These are phyloP conservation scores for Rhogogaster chlorosoma DNA, from an alignment of 2,888 invertebrate genomes.

Conservation along the genomic window DNA sequence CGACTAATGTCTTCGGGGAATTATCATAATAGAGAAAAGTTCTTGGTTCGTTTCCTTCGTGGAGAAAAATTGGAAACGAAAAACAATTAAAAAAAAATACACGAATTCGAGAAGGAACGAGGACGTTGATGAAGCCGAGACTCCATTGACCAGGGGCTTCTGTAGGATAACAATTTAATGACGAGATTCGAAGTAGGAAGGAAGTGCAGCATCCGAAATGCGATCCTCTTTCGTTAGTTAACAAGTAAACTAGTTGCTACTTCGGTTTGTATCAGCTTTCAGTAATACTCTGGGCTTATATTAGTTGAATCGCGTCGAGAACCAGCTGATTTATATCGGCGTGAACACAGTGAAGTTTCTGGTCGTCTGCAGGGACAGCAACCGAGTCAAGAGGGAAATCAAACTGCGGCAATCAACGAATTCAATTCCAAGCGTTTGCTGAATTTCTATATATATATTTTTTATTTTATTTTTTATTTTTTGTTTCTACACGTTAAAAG, in stretches of 20 bases:
- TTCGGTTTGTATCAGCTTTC: background rate
- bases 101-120: background rate
- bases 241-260: background rate
- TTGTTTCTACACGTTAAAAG: background rate
- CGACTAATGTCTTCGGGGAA: background rate
- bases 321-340: background rate
- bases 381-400: constrained; percentile 14
- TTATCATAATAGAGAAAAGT: background rate
- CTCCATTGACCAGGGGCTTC: background rate
- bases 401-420: constrained; percentile 32
- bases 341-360: constrained; percentile 5
- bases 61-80: background rate
- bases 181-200: too few relatives aligned
- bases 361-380: background rate
- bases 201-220: background rate
- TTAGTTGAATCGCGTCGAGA: background rate
- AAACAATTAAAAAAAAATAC: too few relatives aligned
- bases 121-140: background rate
- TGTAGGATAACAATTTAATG: background rate
- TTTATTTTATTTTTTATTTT: background rate
- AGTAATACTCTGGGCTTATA: background rate
- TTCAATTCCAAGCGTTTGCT: constrained; percentile 17
- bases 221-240: background rate
- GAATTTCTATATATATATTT: background rate
- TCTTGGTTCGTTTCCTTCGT: background rate